Evolutionary conservation across 2,888 invertebrate genomes (phyloP).

Genomic region (Lamproptera curius): DNA sequence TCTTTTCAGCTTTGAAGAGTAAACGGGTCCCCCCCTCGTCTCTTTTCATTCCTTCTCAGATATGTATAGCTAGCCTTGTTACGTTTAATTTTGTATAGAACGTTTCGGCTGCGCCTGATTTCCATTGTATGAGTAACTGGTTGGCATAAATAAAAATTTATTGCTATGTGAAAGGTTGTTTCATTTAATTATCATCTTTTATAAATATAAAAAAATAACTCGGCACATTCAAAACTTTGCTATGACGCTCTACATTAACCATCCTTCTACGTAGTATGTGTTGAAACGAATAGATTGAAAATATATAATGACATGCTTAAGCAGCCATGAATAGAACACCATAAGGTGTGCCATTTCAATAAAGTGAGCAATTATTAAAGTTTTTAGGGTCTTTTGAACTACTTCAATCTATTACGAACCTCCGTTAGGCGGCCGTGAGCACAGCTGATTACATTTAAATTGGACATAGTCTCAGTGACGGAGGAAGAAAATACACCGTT

Average conservation of each 20-base stretch:
- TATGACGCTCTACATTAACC: too few species aligned
- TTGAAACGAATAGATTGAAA: too few species aligned
- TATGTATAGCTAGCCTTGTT: constrained; percentile 25
- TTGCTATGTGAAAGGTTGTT: constrained; percentile 9
- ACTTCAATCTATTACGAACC: constrained; percentile 43
- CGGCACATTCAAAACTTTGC: too few species aligned
- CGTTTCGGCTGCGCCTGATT: constrained; percentile 31
- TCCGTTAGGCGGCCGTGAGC: constrained; percentile 28
- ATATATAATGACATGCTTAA: too few species aligned
- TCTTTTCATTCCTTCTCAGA: constrained; percentile 30
- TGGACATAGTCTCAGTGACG: constrained; percentile 31
- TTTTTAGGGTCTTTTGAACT: constrained; percentile 35
- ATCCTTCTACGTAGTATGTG: too few species aligned
- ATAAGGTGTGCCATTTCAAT: constrained; percentile 24
- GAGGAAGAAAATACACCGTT: constrained; percentile 49
- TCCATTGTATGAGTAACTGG: constrained; percentile 26
- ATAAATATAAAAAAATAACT: too few species aligned
- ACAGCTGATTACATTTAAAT: constrained; percentile 30
- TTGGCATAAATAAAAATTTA: constrained; percentile 16
- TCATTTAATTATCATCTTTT: too few species aligned
- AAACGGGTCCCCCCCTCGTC: constrained; percentile 24
- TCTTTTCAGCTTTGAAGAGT: constrained; percentile 27
- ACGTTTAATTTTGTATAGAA: constrained; percentile 26
- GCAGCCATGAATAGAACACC: too few species aligned
- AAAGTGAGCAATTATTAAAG: constrained; percentile 26